Percentiles rank a stretch among this genome's conserved stretches.
Conservation (phyloP, 2,888 invertebrate genomes). For the Bembecia ichneumoniformis region DNA sequence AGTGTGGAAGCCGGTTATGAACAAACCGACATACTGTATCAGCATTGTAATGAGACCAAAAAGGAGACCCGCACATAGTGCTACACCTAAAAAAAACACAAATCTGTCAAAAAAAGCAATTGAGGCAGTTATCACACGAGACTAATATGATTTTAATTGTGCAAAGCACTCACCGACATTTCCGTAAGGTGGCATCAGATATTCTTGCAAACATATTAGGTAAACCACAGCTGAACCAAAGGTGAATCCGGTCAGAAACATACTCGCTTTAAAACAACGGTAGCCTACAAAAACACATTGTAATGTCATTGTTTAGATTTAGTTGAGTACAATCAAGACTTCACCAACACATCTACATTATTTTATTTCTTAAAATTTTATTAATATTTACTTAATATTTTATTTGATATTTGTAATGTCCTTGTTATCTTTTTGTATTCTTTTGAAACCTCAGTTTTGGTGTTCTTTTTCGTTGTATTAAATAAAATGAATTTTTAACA, state of each 20-base stretch:
- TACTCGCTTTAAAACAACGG: constrained; percentile 88
- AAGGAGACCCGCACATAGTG: constrained; percentile 80
- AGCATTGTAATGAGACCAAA: constrained; percentile 87
- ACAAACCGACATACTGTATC: constrained; percentile 85
- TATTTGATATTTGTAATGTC: no score
- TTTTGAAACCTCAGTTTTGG: no score
- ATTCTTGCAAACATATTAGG: constrained; percentile 84
- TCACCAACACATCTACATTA: no score
- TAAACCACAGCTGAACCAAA: constrained; percentile 88
- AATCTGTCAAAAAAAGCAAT: no score
- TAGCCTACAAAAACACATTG: constrained; percentile 81
- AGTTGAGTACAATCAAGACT: no score
- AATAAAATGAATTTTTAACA: no score
- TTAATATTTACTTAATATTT: no score
- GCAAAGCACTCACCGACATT: constrained; percentile 72
- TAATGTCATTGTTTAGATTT: neutral
- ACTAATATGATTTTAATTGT: neutral
- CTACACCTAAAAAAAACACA: constrained; percentile 70
- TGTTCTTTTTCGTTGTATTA: no score
- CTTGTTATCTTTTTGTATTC: no score
- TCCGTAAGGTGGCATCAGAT: constrained; percentile 82
- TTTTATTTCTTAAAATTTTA: no score
- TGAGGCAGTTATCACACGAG: no score
- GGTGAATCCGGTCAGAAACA: constrained; percentile 90
- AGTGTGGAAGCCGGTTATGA: constrained; percentile 85